These are phyloP conservation scores for Apodemus sylvaticus DNA, from an alignment of 2,113 vertebrate genomes.

Conservation along the genomic window DNA sequence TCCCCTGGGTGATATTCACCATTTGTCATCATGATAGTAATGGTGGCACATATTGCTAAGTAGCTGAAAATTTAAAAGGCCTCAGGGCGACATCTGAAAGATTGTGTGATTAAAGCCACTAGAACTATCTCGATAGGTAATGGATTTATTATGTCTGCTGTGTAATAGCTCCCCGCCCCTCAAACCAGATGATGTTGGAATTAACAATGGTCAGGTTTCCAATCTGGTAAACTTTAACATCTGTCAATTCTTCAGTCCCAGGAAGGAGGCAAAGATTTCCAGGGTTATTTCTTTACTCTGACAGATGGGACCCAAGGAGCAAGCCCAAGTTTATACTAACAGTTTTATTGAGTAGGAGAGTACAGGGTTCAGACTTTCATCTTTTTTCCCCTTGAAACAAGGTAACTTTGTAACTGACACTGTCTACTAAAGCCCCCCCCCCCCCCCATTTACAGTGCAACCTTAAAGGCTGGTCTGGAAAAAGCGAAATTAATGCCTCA, in stretches of 20 bases:
- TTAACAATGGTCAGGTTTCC: not conserved
- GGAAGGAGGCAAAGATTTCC: slow-evolving; percentile 29
- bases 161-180: not conserved
- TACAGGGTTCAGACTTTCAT: not conserved
- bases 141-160: not conserved
- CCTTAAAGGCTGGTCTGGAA: not conserved
- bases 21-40: not conserved
- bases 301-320: not conserved
- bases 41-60: not conserved
- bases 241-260: not conserved
- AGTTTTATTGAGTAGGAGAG: not conserved
- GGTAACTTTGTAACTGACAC: not conserved
- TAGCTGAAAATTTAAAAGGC: slow-evolving; percentile 45
- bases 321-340: not conserved
- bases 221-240: not conserved
- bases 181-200: slow-evolving; percentile 12
- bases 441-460: not conserved
- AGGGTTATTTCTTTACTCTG: not conserved
- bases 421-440: not conserved
- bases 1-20: not conserved
- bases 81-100: not conserved
- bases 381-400: not conserved
- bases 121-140: not conserved
- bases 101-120: not conserved
- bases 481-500: not conserved